These are phyloP conservation scores for Gobionotothen gibberifrons DNA, from an alignment of 2,797 vertebrate species.

Conservation along the genomic window DNA sequence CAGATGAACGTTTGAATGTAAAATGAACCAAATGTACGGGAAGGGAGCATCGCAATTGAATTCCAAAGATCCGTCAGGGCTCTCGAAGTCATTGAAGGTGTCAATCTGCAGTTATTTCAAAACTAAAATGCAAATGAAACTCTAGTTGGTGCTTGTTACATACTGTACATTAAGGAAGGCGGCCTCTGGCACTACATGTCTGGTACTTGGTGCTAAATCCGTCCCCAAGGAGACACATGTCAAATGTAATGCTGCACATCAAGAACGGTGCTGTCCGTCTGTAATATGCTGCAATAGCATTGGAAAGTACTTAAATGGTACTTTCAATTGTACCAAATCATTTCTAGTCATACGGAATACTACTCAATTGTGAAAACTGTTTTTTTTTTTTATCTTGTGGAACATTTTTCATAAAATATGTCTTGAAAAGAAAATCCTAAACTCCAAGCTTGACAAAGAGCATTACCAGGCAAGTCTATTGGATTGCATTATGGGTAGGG, in stretches of 20 bases:
- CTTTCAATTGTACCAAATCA: too few relatives aligned
- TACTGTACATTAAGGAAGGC: constrained; percentile 4
- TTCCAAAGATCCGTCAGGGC: constrained; percentile 14
- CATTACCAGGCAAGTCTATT: background rate
- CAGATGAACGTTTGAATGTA: constrained; percentile 64
- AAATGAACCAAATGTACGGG: constrained; percentile 47
- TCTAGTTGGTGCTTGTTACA: constrained; percentile 7
- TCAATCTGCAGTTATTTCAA: constrained; percentile 30
- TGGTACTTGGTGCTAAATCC: constrained; percentile 7
- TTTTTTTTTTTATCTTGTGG: background rate
- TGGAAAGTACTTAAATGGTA: too few relatives aligned
- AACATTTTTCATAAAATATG: background rate
- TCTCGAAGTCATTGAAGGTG: constrained; percentile 23
- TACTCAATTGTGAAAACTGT: background rate
- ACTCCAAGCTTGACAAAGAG: background rate
- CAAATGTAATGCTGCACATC: constrained; percentile 25
- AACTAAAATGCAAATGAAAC: constrained; percentile 15
- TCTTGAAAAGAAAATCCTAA: too few relatives aligned
- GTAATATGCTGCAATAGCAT: background rate
- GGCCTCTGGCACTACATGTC: constrained; percentile 32
- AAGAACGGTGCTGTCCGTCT: constrained; percentile 10
- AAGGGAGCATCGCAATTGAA: constrained; percentile 6
- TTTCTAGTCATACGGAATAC: background rate
- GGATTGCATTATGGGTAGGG: background rate
- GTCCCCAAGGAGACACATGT: constrained; percentile 36